Percentiles rank a stretch among this genome's conserved stretches.
phyloP scores from a whole-genome alignment of 2,888 invertebrate species.

The Euzophera pinguis region DNA sequence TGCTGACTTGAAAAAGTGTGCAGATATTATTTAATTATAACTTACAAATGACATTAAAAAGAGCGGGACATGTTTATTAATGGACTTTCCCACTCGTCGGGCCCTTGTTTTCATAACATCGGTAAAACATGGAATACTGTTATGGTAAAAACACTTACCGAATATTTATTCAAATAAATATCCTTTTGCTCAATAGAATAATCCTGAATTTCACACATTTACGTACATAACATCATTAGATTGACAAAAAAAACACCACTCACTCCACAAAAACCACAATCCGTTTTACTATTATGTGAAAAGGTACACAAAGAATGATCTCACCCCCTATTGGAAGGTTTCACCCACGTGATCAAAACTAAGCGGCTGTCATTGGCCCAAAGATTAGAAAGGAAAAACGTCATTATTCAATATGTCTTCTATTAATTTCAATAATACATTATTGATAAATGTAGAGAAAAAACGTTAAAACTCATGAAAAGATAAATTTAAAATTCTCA shows the following conservation, averaged over 20 bases:
- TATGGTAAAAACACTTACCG: constrained; percentile 77
- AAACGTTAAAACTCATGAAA: background rate
- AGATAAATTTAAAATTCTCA: background rate
- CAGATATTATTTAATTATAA: background rate
- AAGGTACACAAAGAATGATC: constrained; percentile 80
- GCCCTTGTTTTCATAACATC: constrained; percentile 51
- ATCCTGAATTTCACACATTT: constrained; percentile 86
- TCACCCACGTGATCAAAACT: constrained; percentile 72
- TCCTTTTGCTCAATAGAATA: constrained; percentile 84
- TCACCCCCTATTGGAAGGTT: constrained; percentile 65
- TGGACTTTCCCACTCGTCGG: constrained; percentile 65
- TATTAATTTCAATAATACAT: constrained; percentile 19
- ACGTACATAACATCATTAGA: constrained; percentile 73
- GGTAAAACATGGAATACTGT: constrained; percentile 24
- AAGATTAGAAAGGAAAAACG: constrained; percentile 38
- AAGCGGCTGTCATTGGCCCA: constrained; percentile 61
- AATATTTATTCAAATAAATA: constrained; percentile 83
- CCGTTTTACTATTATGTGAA: constrained; percentile 75
- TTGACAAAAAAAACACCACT: constrained; percentile 78
- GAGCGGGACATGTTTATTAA: constrained; percentile 69
- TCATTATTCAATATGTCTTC: constrained; percentile 41
- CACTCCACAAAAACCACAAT: constrained; percentile 76
- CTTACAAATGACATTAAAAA: constrained; percentile 66
- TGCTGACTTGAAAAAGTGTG: background rate
- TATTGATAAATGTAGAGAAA: background rate